Evolutionary conservation across 2,888 invertebrate genomes (phyloP), one percentile per base, ranked within the genome.

Genomic region (Salpingus planirostris): DNA sequence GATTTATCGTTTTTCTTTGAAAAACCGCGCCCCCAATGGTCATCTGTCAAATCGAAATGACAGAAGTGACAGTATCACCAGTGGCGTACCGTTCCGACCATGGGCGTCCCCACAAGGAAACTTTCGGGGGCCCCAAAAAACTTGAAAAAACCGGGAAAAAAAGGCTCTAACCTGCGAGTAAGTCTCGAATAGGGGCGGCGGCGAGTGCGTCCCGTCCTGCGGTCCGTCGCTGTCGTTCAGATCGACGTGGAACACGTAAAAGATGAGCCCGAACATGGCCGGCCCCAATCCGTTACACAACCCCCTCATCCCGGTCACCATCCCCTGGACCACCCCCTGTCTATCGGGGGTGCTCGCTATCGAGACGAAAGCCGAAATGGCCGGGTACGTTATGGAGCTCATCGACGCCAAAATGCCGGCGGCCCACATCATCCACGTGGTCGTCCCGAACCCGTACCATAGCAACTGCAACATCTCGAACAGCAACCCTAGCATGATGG

Each of bases 401-500:
- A 97, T 76, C 8, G 96, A 91, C 21, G 97, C 97, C 46, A 98
- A 71, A 46, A 93, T 79, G 31, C 98, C 98, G 6, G 97, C 97
- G 21, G 89, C 86, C 98, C 98, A 98, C 92, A 98, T 96, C 87
- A 98, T 93, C 95, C 95, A 96, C 43, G 83, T 86, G 55, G 91
- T 85, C 50, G 91, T 91, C 33, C 95, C 93, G 58, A 96, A 91
- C 22, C 96, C 96, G 62, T 92, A 96, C 88, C 93, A 95, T 71
- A 95, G 81, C 43, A 98, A 73, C 65, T 98, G 97, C 50, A 95
- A 72, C 79, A 93, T 87, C 71, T 98, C 97, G 68, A 96, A 93
- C 43, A 92, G 68, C 44, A 98, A 75, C 31, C 97, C 98, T 59
- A 97, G 72, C 77, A 98, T 91, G 52, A 98, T 98, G 33, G 97